Evolutionary conservation across 2,113 vertebrate genomes (phyloP).

Genomic region (Apteryx owenii): DNA sequence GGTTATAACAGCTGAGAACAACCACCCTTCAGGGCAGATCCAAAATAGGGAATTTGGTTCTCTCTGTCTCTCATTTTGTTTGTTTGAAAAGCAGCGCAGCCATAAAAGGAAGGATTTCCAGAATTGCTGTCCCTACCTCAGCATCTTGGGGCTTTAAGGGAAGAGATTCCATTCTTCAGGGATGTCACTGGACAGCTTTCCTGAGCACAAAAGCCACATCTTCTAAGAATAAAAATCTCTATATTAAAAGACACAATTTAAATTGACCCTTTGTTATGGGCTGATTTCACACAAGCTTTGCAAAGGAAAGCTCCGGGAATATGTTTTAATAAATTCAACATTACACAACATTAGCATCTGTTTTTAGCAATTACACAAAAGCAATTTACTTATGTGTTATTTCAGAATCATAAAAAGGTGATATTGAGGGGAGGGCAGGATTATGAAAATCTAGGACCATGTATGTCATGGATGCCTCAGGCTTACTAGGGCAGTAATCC

Average conservation of each 20-base stretch:
- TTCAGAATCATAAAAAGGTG: background rate
- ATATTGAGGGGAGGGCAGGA: background rate
- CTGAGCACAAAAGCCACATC: background rate
- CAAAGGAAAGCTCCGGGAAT: background rate
- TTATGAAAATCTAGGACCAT: background rate
- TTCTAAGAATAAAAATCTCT: background rate
- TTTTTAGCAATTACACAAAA: background rate
- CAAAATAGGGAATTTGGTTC: background rate
- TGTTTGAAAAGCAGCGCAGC: background rate
- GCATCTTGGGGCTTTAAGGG: background rate
- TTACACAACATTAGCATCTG: background rate
- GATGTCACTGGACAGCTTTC: background rate
- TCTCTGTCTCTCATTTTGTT: background rate
- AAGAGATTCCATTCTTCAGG: background rate
- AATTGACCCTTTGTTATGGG: background rate
- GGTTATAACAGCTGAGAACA: background rate
- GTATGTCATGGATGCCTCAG: background rate
- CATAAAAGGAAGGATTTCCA: background rate
- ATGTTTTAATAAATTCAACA: background rate
- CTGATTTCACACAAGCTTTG: background rate
- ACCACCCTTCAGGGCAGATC: background rate
- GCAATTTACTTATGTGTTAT: background rate
- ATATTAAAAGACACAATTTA: background rate
- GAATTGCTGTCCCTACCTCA: background rate
- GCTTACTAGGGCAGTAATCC: slow-evolving; percentile 7